These are phyloP conservation scores for Bombus difficillimus DNA, from an alignment of 1,140 invertebrate species.

Conservation along the genomic window DNA sequence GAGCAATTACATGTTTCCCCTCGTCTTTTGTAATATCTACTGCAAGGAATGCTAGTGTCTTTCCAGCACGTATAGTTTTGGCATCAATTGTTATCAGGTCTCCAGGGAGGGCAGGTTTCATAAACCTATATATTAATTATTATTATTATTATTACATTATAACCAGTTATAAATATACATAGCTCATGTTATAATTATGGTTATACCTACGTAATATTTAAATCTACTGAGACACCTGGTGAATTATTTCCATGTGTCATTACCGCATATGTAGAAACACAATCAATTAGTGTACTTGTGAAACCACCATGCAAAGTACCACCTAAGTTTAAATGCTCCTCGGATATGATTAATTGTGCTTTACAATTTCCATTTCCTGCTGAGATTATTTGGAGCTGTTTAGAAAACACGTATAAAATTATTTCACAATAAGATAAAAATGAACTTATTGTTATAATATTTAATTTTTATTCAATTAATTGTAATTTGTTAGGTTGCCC, in stretches of 20 bases:
- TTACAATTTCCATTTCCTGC: constrained; percentile 87
- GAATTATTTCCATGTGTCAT: constrained; percentile 85
- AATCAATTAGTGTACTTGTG: constrained; percentile 91
- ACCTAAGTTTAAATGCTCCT: constrained; percentile 89
- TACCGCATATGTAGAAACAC: constrained; percentile 91
- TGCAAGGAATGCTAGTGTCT: constrained; percentile 90
- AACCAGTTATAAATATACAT: constrained; percentile 12
- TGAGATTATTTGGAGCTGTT: constrained; percentile 87
- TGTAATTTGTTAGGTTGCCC: background rate
- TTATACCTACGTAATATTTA: constrained; percentile 87
- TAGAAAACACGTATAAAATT: constrained; percentile 55
- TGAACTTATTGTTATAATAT: background rate
- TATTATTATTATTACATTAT: constrained; percentile 10
- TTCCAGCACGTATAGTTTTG: constrained; percentile 89
- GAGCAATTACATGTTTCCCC: constrained; percentile 88
- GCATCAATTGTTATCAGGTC: constrained; percentile 92
- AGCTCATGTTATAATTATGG: background rate
- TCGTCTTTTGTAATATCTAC: constrained; percentile 90
- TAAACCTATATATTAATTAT: constrained; percentile 83
- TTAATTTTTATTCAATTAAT: constrained; percentile 13
- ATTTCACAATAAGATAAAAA: constrained; percentile 16
- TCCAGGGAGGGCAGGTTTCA: constrained; percentile 89
- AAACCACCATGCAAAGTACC: constrained; percentile 93
- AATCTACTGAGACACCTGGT: constrained; percentile 89
- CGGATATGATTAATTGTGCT: constrained; percentile 89